These are phyloP conservation scores for Heliothis subflexa DNA, from an alignment of 1,140 invertebrate genomes.

Conservation along the genomic window DNA sequence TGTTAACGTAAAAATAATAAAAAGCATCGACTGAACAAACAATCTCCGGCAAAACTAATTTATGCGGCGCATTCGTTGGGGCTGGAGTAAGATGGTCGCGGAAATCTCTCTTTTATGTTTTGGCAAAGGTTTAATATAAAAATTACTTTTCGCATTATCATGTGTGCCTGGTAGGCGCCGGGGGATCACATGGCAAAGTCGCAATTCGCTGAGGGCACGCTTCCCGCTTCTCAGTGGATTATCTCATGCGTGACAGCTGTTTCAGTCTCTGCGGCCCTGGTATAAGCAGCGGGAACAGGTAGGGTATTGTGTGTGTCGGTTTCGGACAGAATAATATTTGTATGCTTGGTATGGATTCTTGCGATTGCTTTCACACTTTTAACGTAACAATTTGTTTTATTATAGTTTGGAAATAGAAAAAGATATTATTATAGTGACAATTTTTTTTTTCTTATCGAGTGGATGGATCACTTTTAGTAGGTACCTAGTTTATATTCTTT, in stretches of 20 bases:
- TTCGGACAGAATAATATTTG: not conserved
- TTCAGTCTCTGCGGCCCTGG: slow-evolving; percentile 58
- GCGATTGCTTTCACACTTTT: too few relatives aligned
- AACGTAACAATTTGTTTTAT: too few relatives aligned
- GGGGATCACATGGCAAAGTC: slow-evolving; percentile 65
- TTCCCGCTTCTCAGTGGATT: slow-evolving; percentile 72
- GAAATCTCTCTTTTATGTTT: slow-evolving; percentile 84
- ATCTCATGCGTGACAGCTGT: slow-evolving; percentile 80
- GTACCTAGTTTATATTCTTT: too few relatives aligned
- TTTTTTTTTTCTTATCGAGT: too few relatives aligned
- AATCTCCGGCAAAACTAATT: slow-evolving; percentile 84
- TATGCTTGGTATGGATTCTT: not conserved
- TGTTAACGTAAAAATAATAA: slow-evolving; percentile 80
- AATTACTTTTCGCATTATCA: slow-evolving; percentile 83
- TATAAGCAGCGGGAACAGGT: slow-evolving; percentile 52
- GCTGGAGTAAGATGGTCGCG: slow-evolving; percentile 69
- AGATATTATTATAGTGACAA: too few relatives aligned
- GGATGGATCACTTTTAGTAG: too few relatives aligned
- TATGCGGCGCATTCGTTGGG: slow-evolving; percentile 76
- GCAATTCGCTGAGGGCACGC: slow-evolving; percentile 68
- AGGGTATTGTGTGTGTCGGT: slow-evolving; percentile 13
- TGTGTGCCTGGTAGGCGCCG: slow-evolving; percentile 71
- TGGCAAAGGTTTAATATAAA: slow-evolving; percentile 84
- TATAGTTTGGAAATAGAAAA: too few relatives aligned
- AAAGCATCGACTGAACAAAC: slow-evolving; percentile 78